Evolutionary conservation across 1,140 invertebrate genomes (phyloP), one percentile per base, ranked within the genome.

Genomic region (Panonychus citri): DNA sequence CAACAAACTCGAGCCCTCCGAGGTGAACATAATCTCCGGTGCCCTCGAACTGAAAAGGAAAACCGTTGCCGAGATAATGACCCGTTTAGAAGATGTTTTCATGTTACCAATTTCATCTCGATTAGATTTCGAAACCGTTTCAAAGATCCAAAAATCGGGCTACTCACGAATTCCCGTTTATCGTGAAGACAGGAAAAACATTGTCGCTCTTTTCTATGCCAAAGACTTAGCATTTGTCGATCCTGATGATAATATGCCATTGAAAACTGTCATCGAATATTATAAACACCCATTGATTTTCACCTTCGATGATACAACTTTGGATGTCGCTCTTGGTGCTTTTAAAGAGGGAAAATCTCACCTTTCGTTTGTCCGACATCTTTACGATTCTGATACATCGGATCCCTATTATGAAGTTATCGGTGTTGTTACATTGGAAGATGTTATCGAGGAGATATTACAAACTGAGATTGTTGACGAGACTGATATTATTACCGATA

Each of bases 181-280:
- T 68, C 86, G 93, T 63, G 71, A 71, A 60, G 69, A 75, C 25
- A 76, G 83, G 49, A 80, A 79, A 58, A 95, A 93, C 68, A 90
- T 98, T 63, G 77, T 95, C 1, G 85, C 86, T 19, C 76, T 97
- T 65, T 71, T 98, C 0, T 94, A 94, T 69, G 91, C 93, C 57
- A 97, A 97, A 72, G 93, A 98, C 73, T 74, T 98, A 61, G 89
- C 91, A 3, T 85, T 98, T 64, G 81, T 97, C 52, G 94, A 98
- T 75, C 89, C 93, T 0, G 89, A 95, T 70, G 91, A 97, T 68
- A 87, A 87, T 67, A 93, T 85, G 17, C 85, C 87, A 8, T 71
- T 98, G 39, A 82, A 82, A 66, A 93, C 89, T 0, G 75, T 96
- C 3, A 88, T 85, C 67, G 83, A 90, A 69, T 97, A 93, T 73